Conservation (phyloP, 2,797 vertebrate genomes). For the Argya squamiceps region DNA sequence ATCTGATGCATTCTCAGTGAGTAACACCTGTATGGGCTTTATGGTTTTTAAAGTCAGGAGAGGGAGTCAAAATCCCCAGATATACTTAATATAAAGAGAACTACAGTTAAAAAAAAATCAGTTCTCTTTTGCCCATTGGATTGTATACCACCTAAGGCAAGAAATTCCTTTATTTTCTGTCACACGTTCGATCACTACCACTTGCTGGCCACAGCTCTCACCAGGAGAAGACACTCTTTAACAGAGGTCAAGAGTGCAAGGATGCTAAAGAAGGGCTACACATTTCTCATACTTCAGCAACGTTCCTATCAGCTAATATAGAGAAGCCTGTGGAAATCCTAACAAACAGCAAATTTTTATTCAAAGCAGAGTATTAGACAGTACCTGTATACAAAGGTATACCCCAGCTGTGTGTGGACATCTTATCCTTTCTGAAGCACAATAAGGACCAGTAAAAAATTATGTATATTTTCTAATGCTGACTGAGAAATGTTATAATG, state of each 20-base stretch:
- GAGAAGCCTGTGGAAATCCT: background rate
- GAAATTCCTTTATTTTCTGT: background rate
- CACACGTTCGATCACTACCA: background rate
- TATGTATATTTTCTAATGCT: background rate
- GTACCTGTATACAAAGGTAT: background rate
- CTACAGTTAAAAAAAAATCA: background rate
- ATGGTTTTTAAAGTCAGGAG: background rate
- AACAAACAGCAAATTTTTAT: background rate
- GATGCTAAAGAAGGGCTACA: background rate
- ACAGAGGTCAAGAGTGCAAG: background rate
- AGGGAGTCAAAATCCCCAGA: background rate
- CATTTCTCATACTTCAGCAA: background rate
- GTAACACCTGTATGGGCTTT: background rate
- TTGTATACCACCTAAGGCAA: constrained; percentile 17
- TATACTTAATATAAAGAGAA: background rate
- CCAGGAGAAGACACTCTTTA: background rate
- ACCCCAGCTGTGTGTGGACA: background rate
- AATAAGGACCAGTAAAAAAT: background rate
- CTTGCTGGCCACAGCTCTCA: background rate
- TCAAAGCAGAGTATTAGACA: background rate
- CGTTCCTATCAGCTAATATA: background rate
- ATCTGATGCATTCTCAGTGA: background rate
- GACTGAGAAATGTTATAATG: background rate
- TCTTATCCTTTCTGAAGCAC: background rate
- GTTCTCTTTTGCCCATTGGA: background rate